Evolutionary conservation across 1,140 invertebrate species (phyloP).

Genomic region (Drosophila bocqueti): DNA sequence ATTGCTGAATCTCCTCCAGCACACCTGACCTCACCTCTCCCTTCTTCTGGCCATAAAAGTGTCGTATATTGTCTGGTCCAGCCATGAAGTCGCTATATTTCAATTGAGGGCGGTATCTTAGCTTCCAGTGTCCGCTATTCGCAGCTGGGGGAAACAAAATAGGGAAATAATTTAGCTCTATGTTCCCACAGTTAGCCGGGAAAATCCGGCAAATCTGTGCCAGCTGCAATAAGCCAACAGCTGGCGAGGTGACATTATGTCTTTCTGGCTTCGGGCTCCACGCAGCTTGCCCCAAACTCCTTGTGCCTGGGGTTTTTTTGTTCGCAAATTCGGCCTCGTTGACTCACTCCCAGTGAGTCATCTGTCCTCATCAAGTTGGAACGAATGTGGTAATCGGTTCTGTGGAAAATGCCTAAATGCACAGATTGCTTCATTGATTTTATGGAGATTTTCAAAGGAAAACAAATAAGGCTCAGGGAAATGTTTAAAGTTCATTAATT

Average conservation of each 20-base stretch:
- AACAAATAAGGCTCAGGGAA: too few species aligned
- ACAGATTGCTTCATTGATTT: constrained; percentile 26
- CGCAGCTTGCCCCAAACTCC: constrained; percentile 90
- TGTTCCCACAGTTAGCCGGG: constrained; percentile 44
- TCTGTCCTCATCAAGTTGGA: constrained; percentile 77
- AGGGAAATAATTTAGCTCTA: constrained; percentile 32
- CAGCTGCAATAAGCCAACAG: constrained; percentile 39
- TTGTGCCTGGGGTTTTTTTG: constrained; percentile 56
- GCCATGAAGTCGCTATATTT: constrained; percentile 90
- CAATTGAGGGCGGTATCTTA: constrained; percentile 88
- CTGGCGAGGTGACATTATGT: constrained; percentile 86
- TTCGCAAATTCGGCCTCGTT: constrained; percentile 41
- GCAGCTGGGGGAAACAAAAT: background rate
- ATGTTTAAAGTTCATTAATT: background rate
- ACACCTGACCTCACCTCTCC: constrained; percentile 8
- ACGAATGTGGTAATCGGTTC: constrained; percentile 30
- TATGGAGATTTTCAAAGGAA: background rate
- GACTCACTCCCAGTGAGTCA: constrained; percentile 86
- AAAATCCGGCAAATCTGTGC: constrained; percentile 24
- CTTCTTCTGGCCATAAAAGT: constrained; percentile 88
- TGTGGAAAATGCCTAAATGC: constrained; percentile 8
- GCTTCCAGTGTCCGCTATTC: constrained; percentile 86
- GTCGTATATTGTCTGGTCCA: constrained; percentile 91
- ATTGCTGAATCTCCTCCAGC: constrained; percentile 24
- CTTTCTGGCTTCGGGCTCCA: constrained; percentile 87